A percentile compares a stretch with the other conserved stretches of the same genome.
Conservation (phyloP, 2,113 vertebrate genomes). For the Natator depressus region DNA sequence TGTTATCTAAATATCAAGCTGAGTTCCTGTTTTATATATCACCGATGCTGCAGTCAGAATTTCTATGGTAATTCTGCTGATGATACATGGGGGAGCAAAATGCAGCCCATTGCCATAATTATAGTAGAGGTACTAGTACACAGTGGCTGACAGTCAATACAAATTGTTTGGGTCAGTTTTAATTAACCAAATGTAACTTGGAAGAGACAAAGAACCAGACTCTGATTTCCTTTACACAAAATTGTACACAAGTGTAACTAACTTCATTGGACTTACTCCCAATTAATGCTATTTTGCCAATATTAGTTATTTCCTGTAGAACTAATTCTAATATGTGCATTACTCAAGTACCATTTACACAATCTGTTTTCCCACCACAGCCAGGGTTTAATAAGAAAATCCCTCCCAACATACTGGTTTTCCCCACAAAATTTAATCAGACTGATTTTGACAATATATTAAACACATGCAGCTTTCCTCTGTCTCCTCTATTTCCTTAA, state of each 20-base stretch:
- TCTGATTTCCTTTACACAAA: background rate
- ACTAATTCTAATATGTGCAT: slow-evolving; percentile 32
- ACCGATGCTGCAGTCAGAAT: background rate
- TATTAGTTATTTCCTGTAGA: background rate
- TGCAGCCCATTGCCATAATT: background rate
- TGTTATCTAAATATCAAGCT: background rate
- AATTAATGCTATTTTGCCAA: background rate
- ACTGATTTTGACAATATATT: background rate
- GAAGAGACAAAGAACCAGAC: background rate
- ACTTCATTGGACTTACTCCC: slow-evolving; percentile 17
- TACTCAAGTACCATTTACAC: slow-evolving; percentile 69
- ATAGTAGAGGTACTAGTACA: background rate
- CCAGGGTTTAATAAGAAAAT: background rate
- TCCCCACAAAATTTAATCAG: background rate
- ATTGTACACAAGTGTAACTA: background rate
- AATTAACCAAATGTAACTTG: background rate
- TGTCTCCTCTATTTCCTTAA: background rate
- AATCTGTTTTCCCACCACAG: slow-evolving; percentile 37
- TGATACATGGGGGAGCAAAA: background rate
- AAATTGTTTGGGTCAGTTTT: background rate
- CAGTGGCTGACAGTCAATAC: background rate
- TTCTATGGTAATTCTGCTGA: background rate
- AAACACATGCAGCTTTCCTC: slow-evolving; percentile 16
- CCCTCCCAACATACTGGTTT: background rate
- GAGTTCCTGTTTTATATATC: background rate